Evolutionary conservation across 2,113 vertebrate genomes (phyloP).

Genomic region (Gambusia holbrooki): DNA sequence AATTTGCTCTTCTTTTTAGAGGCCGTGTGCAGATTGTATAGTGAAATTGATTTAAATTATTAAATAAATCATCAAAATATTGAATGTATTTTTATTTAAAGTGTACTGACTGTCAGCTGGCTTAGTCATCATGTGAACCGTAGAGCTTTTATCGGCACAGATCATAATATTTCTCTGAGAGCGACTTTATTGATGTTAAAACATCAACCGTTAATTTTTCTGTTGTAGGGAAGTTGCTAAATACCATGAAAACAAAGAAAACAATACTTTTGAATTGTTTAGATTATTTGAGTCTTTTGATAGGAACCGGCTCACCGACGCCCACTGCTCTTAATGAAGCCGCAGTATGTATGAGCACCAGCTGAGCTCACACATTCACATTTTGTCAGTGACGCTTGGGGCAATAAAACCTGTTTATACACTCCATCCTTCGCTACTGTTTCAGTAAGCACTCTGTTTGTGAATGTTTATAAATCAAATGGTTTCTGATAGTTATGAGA

Average conservation of each 20-base stretch:
- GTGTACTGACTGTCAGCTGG: too few species aligned
- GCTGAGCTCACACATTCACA: conserved; percentile 10
- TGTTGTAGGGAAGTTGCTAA: too few species aligned
- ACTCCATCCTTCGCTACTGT: too few species aligned
- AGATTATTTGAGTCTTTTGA: neutral
- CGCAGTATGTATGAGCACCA: conserved; percentile 1
- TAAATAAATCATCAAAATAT: too few species aligned
- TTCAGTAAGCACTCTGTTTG: neutral
- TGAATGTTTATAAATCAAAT: conserved; percentile 1
- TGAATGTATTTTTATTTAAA: too few species aligned
- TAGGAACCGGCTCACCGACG: conserved; percentile 38
- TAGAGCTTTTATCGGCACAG: too few species aligned
- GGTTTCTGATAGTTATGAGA: conserved; percentile 30
- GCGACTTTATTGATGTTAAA: too few species aligned
- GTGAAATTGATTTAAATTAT: too few species aligned
- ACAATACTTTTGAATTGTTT: neutral
- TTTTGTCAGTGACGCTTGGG: conserved; percentile 1
- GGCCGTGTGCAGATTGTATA: neutral
- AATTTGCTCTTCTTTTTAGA: neutral
- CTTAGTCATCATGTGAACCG: too few species aligned
- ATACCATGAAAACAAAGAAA: too few species aligned
- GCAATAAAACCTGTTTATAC: neutral
- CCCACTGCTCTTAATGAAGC: conserved; percentile 42
- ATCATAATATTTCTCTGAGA: too few species aligned
- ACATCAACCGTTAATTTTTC: too few species aligned